A percentile compares a stretch with the other conserved stretches of the same genome.
Conservation (phyloP, 2,888 invertebrate species). For the Scrobipalpa atriplicella region DNA sequence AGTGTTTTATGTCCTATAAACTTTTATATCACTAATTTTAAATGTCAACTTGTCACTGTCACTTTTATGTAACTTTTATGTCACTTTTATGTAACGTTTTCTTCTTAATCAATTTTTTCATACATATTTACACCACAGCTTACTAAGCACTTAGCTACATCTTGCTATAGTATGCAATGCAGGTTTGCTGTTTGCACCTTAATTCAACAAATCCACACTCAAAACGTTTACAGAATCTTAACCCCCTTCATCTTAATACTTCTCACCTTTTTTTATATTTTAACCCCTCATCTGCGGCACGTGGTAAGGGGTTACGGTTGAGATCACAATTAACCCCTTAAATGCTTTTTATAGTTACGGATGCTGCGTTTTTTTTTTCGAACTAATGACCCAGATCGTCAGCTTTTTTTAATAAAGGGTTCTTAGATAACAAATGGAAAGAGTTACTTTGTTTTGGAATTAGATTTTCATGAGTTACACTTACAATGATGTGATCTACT, state of each 20-base stretch:
- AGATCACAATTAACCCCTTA: slow-evolving; percentile 69
- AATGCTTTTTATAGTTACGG: slow-evolving; percentile 45
- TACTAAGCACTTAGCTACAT: no score
- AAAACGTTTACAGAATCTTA: slow-evolving; percentile 9
- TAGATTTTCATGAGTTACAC: no score
- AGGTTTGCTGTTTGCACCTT: no score
- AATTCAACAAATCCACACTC: slow-evolving; percentile 1
- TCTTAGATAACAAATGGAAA: neutral
- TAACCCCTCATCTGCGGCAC: slow-evolving; percentile 65
- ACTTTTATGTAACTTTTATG: no score
- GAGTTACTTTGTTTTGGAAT: neutral
- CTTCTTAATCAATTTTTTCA: no score
- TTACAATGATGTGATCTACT: no score
- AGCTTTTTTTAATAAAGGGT: neutral
- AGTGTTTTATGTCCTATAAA: no score
- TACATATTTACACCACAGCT: no score
- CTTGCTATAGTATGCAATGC: no score
- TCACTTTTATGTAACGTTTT: no score
- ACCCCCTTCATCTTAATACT: slow-evolving; percentile 38
- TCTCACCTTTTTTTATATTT: slow-evolving; percentile 37
- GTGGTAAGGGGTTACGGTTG: slow-evolving; percentile 62
- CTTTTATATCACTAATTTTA: no score
- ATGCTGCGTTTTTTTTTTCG: slow-evolving; percentile 58
- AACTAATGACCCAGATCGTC: slow-evolving; percentile 41
- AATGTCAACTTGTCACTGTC: no score